Evolutionary conservation across 2,888 invertebrate genomes (phyloP).

Genomic region (Megaustenia siamemsis): DNA sequence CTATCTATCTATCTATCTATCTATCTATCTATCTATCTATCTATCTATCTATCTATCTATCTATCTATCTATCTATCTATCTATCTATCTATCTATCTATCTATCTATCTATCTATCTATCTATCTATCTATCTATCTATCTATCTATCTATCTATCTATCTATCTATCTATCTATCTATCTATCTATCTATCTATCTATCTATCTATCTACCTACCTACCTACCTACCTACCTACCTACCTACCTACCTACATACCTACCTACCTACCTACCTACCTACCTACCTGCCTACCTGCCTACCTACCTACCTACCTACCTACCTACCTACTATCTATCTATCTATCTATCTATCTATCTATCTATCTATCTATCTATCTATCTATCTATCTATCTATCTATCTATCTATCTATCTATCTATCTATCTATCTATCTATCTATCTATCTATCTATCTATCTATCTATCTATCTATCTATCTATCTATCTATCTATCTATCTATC

Average conservation of each 20-base stretch:
- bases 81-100: too few species aligned
- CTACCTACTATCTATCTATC: too few species aligned
- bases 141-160: background rate
- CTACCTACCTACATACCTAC: too few species aligned
- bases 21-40: background rate
- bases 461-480: too few species aligned
- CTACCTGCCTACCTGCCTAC: too few species aligned
- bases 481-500: too few species aligned
- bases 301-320: too few species aligned
- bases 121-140: too few species aligned
- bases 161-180: background rate
- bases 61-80: background rate
- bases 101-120: too few species aligned
- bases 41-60: background rate
- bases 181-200: background rate
- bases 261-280: too few species aligned
- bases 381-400: background rate
- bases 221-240: background rate
- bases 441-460: too few species aligned
- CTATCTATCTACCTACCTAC: too few species aligned
- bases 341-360: background rate
- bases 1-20: background rate
- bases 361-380: background rate
- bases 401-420: background rate
- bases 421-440: background rate